phyloP scores from a whole-genome alignment of 2,113 vertebrate genomes.

The Halcyon senegalensis region DNA sequence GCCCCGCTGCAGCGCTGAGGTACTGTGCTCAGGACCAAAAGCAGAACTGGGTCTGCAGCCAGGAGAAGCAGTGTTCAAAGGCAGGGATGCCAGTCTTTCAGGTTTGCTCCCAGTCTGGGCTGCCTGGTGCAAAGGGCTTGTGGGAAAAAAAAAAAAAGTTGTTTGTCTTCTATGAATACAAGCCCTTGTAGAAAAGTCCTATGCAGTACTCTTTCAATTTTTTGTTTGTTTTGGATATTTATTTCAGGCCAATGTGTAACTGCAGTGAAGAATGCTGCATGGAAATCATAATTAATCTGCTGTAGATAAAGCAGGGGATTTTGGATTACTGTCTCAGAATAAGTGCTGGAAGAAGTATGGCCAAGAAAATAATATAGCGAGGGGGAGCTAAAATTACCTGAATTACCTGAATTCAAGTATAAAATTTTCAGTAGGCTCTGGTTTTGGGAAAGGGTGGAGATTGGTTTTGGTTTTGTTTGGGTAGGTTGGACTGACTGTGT shows the following conservation, averaged over 20 bases:
- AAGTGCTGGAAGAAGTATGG: neutral
- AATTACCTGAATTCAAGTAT: neutral
- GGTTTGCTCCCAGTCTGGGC: neutral
- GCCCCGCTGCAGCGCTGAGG: neutral
- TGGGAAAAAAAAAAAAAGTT: no score
- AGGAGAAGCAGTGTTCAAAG: neutral
- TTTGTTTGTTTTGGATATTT: neutral
- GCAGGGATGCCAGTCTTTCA: slow-evolving; percentile 4
- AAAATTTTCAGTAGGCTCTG: neutral
- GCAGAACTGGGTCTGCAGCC: neutral
- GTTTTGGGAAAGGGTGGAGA: neutral
- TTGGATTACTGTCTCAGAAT: neutral
- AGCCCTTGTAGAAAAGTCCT: neutral
- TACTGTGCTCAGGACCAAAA: neutral
- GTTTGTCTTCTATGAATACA: neutral
- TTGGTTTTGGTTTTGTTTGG: neutral
- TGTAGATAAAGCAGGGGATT: neutral
- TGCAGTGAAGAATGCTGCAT: neutral
- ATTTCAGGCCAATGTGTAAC: neutral
- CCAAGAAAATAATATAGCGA: neutral
- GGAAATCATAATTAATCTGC: neutral
- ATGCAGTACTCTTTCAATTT: neutral
- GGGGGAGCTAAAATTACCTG: neutral
- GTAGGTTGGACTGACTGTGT: neutral
- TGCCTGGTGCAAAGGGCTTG: neutral